Conservation (phyloP, 2,797 vertebrate genomes). For the Mormyrus hasselquistii region DNA sequence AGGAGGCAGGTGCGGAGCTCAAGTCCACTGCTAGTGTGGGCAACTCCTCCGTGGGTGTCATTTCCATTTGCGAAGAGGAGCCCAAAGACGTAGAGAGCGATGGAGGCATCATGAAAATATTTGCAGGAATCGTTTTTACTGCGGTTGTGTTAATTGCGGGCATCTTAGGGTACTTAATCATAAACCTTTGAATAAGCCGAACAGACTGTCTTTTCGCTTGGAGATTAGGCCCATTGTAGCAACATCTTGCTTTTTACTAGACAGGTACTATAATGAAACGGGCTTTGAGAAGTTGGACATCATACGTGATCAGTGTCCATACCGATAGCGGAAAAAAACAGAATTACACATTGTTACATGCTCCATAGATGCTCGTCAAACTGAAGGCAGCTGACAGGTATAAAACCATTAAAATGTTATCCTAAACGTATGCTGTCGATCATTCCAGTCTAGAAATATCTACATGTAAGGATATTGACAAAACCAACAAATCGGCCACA, state of each 20-base stretch:
- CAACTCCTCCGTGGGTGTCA: conserved; percentile 76
- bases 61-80: conserved; percentile 76
- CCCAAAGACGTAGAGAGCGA: conserved; percentile 59
- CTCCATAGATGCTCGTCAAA: background rate
- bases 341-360: background rate
- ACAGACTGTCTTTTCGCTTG: background rate
- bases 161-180: conserved; percentile 80
- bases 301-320: background rate
- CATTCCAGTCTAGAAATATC: background rate
- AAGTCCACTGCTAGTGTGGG: conserved; percentile 77
- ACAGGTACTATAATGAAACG: background rate
- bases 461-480: background rate
- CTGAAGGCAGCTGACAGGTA: background rate
- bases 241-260: background rate
- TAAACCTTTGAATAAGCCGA: conserved; percentile 65
- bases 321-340: background rate
- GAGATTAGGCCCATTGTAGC: background rate
- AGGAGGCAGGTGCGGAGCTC: conserved; percentile 85
- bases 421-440: conserved; percentile 50
- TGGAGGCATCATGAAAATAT: conserved; percentile 60
- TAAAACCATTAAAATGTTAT: background rate
- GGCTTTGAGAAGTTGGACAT: background rate
- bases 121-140: conserved; percentile 77
- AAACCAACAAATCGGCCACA: background rate
- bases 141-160: conserved; percentile 76